phyloP scores from a whole-genome alignment of 1,140 invertebrate genomes.

The Hyles euphorbiae region DNA sequence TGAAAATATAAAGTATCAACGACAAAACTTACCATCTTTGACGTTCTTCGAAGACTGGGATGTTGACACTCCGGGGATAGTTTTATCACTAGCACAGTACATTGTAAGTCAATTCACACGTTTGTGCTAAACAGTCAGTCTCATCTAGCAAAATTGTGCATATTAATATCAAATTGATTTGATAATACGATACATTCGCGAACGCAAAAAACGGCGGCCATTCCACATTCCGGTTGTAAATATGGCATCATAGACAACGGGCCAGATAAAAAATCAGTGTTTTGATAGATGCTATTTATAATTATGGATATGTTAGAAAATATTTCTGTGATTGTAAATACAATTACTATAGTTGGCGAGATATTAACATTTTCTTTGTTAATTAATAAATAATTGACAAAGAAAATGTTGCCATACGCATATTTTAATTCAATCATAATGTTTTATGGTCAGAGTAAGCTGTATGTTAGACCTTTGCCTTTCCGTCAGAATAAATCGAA shows the following conservation, averaged over 20 bases:
- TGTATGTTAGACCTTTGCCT: too few species aligned
- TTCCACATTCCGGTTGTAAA: constrained; percentile 75
- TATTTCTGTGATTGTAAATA: too few species aligned
- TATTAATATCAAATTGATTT: constrained; percentile 56
- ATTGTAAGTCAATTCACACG: constrained; percentile 51
- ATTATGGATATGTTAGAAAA: too few species aligned
- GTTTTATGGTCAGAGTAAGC: too few species aligned
- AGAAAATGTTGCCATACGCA: too few species aligned
- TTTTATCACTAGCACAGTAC: constrained; percentile 75
- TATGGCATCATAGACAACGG: constrained; percentile 61
- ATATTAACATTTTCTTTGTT: too few species aligned
- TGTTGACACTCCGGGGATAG: constrained; percentile 71
- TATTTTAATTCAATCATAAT: too few species aligned
- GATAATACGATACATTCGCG: constrained; percentile 58
- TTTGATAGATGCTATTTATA: too few species aligned
- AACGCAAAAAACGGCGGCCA: constrained; percentile 69
- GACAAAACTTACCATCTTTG: constrained; percentile 75
- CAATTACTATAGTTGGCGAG: too few species aligned
- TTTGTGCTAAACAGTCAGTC: constrained; percentile 40
- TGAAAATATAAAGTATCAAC: constrained; percentile 48
- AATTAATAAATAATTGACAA: too few species aligned
- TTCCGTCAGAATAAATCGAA: too few species aligned
- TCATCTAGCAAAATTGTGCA: constrained; percentile 51
- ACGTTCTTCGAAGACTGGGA: constrained; percentile 74
- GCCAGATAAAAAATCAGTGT: too few species aligned